Evolutionary conservation across 2,113 vertebrate species (phyloP).

Genomic region (Mesitornis unicolor): DNA sequence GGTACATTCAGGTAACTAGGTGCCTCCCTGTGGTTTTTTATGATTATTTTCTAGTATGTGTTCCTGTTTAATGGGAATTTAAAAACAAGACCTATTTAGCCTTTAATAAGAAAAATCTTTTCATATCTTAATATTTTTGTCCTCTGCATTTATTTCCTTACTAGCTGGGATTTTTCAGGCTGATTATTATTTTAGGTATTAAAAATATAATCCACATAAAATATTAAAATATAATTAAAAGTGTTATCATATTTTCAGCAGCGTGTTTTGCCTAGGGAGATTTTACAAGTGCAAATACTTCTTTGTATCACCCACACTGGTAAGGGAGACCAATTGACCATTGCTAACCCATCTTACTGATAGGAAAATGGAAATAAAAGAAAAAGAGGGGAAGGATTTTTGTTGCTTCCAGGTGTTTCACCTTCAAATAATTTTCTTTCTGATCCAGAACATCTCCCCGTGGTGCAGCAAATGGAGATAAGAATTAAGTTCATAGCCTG

Average conservation of each 20-base stretch:
- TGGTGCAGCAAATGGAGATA: not conserved
- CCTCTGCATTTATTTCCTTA: not conserved
- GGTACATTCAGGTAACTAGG: not conserved
- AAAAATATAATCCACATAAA: not conserved
- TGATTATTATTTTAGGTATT: slow-evolving; percentile 22
- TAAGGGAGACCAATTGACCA: not conserved
- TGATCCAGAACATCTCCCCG: not conserved
- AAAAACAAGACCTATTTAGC: not conserved
- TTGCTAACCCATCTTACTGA: not conserved
- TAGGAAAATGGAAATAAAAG: not conserved
- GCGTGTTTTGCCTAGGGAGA: not conserved
- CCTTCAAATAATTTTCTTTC: not conserved
- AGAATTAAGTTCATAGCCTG: not conserved
- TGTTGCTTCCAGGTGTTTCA: not conserved
- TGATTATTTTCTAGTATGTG: not conserved
- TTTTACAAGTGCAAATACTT: not conserved
- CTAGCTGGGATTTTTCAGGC: not conserved
- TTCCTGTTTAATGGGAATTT: not conserved
- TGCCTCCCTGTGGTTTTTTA: not conserved
- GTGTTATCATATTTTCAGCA: slow-evolving; percentile 12
- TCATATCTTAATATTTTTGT: slow-evolving; percentile 24
- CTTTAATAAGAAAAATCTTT: not conserved
- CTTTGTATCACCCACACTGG: not conserved
- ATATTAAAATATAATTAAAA: slow-evolving; percentile 40
- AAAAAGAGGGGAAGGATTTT: not conserved